A percentile compares a stretch with the other conserved stretches of the same genome.
These are phyloP conservation scores for Timema podura DNA, from an alignment of 2,888 invertebrate species.

Conservation along the genomic window DNA sequence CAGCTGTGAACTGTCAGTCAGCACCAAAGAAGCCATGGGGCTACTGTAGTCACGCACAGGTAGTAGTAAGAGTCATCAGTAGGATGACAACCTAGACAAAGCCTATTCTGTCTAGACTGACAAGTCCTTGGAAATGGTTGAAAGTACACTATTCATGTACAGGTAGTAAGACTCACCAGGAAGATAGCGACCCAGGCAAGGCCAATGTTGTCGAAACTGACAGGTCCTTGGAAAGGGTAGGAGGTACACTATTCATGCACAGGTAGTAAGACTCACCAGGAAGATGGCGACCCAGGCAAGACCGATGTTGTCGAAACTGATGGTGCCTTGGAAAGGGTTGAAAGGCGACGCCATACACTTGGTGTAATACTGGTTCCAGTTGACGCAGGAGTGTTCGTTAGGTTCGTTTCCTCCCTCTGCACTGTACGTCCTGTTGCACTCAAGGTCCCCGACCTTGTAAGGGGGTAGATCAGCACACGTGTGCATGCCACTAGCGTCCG, in stretches of 20 bases:
- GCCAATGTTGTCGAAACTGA: conserved; percentile 99
- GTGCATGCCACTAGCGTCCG: conserved; percentile 94
- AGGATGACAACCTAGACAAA: conserved; percentile 99
- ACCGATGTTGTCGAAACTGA: conserved; percentile 99
- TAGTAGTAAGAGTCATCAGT: conserved; percentile 92
- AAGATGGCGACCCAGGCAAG: conserved; percentile 99
- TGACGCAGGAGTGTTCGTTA: conserved; percentile 79
- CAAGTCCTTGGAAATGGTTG: conserved; percentile 98
- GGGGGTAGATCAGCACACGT: conserved; percentile 80
- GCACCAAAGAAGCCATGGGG: no score
- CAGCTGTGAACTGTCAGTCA: no score
- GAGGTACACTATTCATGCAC: conserved; percentile 57
- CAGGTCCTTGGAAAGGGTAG: conserved; percentile 98
- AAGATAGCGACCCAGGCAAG: conserved; percentile 99
- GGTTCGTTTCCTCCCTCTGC: conserved; percentile 57
- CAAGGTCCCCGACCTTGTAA: conserved; percentile 60
- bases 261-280: conserved; percentile 66
- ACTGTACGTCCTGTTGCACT: conserved; percentile 72
- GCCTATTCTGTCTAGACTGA: conserved; percentile 99
- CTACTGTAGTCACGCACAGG: no score
- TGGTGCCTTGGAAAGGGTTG: conserved; percentile 98
- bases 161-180: conserved; percentile 92
- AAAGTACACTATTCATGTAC: conserved; percentile 70
- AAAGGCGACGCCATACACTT: conserved; percentile 87
- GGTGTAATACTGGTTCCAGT: conserved; percentile 99